Evolutionary conservation across 2,113 vertebrate genomes (phyloP).

Genomic region (Dromaius novaehollandiae): DNA sequence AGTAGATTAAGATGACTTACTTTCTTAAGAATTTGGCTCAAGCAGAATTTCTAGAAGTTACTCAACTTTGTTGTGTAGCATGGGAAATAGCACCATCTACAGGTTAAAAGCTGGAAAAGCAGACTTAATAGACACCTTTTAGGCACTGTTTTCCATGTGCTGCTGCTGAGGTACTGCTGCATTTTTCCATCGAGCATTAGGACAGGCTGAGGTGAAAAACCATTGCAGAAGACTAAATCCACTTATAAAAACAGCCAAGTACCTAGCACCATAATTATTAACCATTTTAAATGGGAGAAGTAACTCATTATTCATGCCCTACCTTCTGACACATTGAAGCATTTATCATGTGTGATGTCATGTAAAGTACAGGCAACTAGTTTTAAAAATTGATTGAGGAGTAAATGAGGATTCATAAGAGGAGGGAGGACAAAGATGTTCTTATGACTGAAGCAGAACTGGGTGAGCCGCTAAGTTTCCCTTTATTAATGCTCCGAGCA

Average conservation of each 20-base stretch:
- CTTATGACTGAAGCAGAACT: neutral
- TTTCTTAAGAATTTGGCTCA: neutral
- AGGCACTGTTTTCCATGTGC: neutral
- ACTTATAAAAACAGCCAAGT: neutral
- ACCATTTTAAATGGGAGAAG: neutral
- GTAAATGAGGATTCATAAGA: neutral
- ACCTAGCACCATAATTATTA: neutral
- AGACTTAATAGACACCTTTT: neutral
- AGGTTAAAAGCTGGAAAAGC: neutral
- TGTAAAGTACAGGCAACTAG: neutral
- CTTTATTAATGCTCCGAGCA: neutral
- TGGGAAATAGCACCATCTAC: constrained; percentile 27
- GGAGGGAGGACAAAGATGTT: neutral
- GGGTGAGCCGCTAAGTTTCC: neutral
- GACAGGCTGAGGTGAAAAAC: neutral
- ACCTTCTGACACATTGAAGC: neutral
- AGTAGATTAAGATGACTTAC: neutral
- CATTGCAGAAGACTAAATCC: neutral
- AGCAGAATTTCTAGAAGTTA: neutral
- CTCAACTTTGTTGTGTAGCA: fast-evolving
- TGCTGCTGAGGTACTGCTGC: fast-evolving
- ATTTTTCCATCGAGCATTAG: neutral
- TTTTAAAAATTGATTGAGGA: neutral
- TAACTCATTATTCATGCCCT: neutral
- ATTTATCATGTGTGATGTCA: neutral